phyloP scores from a whole-genome alignment of 2,113 vertebrate species.

The Beaufortia kweichowensis region DNA sequence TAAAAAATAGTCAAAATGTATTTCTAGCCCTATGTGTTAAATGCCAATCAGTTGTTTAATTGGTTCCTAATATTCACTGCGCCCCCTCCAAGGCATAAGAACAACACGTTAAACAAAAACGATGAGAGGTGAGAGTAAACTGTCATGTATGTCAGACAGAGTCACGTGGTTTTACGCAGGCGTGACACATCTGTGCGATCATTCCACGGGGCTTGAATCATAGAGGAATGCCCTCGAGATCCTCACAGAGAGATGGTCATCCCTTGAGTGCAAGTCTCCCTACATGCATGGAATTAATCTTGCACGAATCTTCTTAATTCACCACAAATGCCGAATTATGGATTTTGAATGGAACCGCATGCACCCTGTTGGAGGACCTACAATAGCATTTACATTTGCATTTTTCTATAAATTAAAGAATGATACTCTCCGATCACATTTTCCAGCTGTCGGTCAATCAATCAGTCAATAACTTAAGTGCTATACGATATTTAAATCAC shows the following conservation, averaged over 20 bases:
- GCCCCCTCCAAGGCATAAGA: no score
- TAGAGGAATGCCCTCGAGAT: background rate
- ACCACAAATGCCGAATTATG: no score
- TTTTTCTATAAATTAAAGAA: no score
- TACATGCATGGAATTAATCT: no score
- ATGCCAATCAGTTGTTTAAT: background rate
- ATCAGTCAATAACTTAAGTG: background rate
- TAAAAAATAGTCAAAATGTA: background rate
- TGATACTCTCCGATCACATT: background rate
- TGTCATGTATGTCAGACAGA: background rate
- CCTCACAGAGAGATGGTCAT: background rate
- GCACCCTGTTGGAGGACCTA: no score
- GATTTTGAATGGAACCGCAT: no score
- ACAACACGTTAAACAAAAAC: background rate
- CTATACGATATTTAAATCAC: background rate
- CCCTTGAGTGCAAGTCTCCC: background rate
- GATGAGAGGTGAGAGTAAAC: background rate
- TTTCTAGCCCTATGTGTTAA: background rate
- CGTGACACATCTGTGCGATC: background rate
- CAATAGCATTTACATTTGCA: no score
- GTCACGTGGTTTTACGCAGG: background rate
- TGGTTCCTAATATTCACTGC: background rate
- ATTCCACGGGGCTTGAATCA: background rate
- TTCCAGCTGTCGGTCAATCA: background rate
- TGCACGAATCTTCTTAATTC: no score